Conservation (phyloP, 2,888 invertebrate genomes). For the Spodoptera exigua region DNA sequence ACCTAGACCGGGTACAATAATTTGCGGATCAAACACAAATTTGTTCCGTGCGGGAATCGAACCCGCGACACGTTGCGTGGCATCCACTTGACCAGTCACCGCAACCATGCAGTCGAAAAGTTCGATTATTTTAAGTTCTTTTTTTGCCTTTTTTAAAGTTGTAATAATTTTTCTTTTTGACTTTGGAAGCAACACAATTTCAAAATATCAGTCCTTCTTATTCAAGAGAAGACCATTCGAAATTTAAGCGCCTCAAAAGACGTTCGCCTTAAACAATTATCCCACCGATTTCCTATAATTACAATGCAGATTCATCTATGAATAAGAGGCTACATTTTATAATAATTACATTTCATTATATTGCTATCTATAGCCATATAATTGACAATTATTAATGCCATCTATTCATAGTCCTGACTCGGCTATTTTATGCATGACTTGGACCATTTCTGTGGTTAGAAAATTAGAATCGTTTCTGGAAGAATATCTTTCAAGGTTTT, state of each 20-base stretch:
- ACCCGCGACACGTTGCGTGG: no score
- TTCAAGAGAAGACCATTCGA: background rate
- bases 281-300: constrained; percentile 39
- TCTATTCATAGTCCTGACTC: constrained; percentile 46
- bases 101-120: no score
- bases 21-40: no score
- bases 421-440: constrained; percentile 43
- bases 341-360: constrained; percentile 48
- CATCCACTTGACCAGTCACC: no score
- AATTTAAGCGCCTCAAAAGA: background rate
- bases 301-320: constrained; percentile 21
- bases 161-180: background rate
- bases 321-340: constrained; percentile 37
- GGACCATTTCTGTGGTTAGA: constrained; percentile 16
- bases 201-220: no score
- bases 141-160: background rate
- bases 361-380: constrained; percentile 31
- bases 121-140: background rate
- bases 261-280: constrained; percentile 41
- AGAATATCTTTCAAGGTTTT: no score
- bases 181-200: no score
- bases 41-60: no score
- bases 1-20: no score
- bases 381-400: constrained; percentile 53
- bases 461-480: constrained; percentile 16